Conservation (phyloP, 2,888 invertebrate species). For the Lacanobia oleracea region DNA sequence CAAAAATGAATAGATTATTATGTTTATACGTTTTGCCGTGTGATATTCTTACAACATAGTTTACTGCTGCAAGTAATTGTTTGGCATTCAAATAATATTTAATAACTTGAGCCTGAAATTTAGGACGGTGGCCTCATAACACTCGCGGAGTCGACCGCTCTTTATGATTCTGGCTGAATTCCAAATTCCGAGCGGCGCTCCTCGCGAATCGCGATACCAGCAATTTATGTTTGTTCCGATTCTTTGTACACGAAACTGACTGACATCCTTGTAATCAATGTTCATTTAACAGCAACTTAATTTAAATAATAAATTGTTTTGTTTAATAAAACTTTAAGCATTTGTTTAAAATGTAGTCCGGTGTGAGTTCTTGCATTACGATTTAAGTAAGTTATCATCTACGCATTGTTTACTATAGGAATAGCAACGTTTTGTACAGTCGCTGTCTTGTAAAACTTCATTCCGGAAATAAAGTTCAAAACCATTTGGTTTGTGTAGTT, state of each 20-base stretch:
- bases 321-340: neutral
- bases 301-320: constrained; percentile 5
- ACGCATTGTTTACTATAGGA: neutral
- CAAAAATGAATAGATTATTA: constrained; percentile 25
- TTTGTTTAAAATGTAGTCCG: neutral
- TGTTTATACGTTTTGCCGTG: constrained; percentile 20
- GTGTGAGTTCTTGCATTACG: constrained; percentile 4
- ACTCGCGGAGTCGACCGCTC: constrained; percentile 75
- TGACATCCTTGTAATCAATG: constrained; percentile 53
- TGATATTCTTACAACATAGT: constrained; percentile 41
- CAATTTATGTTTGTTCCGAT: constrained; percentile 77
- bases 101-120: constrained; percentile 79
- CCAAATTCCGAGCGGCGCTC: constrained; percentile 79
- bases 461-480: neutral
- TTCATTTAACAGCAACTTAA: constrained; percentile 23
- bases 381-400: neutral
- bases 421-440: constrained; percentile 10
- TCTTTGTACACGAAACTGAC: constrained; percentile 68
- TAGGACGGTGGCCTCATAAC: constrained; percentile 83
- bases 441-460: constrained; percentile 5
- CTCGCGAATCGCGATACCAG: constrained; percentile 75
- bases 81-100: constrained; percentile 75
- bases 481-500: neutral
- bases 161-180: constrained; percentile 84
- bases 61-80: constrained; percentile 65